Percentiles rank a stretch among this genome's conserved stretches.
phyloP scores from a whole-genome alignment of 92 coral and sea anemone genomes.

The Palythoa grandiflora region DNA sequence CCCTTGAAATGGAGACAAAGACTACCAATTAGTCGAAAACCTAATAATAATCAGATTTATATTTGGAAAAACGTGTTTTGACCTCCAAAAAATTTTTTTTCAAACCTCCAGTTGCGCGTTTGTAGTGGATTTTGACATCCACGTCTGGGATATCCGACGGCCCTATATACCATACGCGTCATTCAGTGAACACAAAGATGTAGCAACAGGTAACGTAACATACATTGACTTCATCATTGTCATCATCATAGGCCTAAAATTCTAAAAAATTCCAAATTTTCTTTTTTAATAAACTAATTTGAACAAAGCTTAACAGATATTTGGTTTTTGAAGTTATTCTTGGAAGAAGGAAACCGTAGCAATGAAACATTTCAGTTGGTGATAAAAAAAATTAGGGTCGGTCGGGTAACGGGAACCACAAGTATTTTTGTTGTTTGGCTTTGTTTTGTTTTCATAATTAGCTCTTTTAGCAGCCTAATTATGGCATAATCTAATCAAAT shows the following conservation, averaged over 20 bases:
- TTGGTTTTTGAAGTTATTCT: too few species aligned
- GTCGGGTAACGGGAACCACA: not conserved
- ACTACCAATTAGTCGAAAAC: too few species aligned
- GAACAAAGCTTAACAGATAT: too few species aligned
- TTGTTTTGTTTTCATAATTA: too few species aligned
- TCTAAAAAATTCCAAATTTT: not conserved
- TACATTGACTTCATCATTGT: not conserved
- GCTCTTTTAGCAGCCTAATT: too few species aligned
- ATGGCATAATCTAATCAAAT: too few species aligned
- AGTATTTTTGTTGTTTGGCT: not conserved
- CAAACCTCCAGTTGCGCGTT: conserved; percentile 77
- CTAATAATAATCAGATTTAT: too few species aligned
- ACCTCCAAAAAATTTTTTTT: not conserved
- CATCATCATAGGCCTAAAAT: not conserved
- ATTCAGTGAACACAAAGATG: conserved; percentile 91
- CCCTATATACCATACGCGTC: conserved; percentile 96
- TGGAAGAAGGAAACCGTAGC: too few species aligned
- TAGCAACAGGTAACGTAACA: conserved; percentile 83
- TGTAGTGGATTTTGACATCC: conserved; percentile 90
- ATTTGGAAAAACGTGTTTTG: too few species aligned
- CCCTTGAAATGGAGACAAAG: too few species aligned
- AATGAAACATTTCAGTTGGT: not conserved
- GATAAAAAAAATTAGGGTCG: not conserved
- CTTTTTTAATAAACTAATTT: not conserved
- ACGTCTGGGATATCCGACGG: conserved; percentile 98